Base-by-base conservation (phyloP, 2,113 vertebrate genomes). In the Symphodus melops region DNA sequence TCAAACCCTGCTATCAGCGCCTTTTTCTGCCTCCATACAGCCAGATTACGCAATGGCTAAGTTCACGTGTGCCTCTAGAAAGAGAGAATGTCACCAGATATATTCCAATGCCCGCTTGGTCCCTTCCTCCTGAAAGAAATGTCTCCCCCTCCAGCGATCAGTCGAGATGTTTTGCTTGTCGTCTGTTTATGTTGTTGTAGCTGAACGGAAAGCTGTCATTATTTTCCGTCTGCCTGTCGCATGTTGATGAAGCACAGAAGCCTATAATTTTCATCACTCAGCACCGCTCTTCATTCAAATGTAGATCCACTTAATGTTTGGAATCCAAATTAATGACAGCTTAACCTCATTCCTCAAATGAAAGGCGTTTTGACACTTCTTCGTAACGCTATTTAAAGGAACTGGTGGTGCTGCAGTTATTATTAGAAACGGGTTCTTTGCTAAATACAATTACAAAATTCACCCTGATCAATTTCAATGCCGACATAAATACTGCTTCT, bases 1-100 rank as follows among this genome's bases (percentile, higher is more conserved):
- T 71, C 75, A 81, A 60, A 86, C 73, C 78, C 60, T 14, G 68
- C 66, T 82, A 75, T 79, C 80, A 79, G 72, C 41, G 77, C 17
- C 73, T 81, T 61, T 61, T 69, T 87, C 76, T 62, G 75, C 68
- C 55, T 86, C 77, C 72, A 86, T 87, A 66, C 72, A 23, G 64
- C 73, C 65, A 75, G 84, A 84, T 91, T 89, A 83, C 86, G n/a
- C 62, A 42, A 49, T 48, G 71, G 87, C 82, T 90, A 88, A 88
- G 86, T 88, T 75, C 87, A 86, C 85, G 88, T 88, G 84, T 86
- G 88, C 89, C 87, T 33, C 84, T 69, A 75, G 59, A 78, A 80
- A 84, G 76, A n/a, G 66, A 74, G 88, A 89, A 91, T 88, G 91
- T 87, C 88, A 91, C 71, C 77, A 76, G 60, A 72, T 88, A 69